Evolutionary conservation across 2,888 invertebrate species (phyloP).

Genomic region (Lumbricus terrestris): DNA sequence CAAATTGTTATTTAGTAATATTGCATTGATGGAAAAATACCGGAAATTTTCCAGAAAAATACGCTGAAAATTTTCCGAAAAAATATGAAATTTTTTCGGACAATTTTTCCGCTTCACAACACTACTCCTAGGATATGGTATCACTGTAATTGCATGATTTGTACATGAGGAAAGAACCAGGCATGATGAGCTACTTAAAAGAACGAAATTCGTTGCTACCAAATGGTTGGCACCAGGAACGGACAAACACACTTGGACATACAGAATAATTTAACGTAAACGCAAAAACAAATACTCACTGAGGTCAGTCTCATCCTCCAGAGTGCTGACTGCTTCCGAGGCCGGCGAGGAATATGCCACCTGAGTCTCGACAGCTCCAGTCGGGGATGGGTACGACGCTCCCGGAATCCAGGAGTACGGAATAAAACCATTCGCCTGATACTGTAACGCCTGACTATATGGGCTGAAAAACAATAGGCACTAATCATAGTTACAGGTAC

Average conservation of each 20-base stretch:
- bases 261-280: background rate
- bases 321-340: background rate
- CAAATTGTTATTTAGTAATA: too few species aligned
- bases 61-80: too few species aligned
- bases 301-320: slow-evolving; percentile 6
- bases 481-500: background rate
- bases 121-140: too few species aligned
- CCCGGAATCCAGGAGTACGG: slow-evolving; percentile 10
- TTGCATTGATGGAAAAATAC: too few species aligned
- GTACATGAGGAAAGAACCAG: too few species aligned
- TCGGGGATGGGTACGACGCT: slow-evolving; percentile 12
- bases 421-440: slow-evolving; percentile 14
- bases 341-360: background rate
- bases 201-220: background rate
- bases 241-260: background rate
- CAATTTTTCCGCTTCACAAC: too few species aligned
- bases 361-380: slow-evolving; percentile 10
- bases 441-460: slow-evolving; percentile 4
- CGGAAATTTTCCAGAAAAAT: too few species aligned
- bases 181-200: background rate
- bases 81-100: too few species aligned
- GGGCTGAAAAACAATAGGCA: slow-evolving; percentile 6
- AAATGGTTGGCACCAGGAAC: background rate
- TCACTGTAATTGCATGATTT: too few species aligned
- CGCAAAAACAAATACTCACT: background rate